Evolutionary conservation across 2,113 vertebrate species (phyloP).

Genomic region (Dromas ardeola): DNA sequence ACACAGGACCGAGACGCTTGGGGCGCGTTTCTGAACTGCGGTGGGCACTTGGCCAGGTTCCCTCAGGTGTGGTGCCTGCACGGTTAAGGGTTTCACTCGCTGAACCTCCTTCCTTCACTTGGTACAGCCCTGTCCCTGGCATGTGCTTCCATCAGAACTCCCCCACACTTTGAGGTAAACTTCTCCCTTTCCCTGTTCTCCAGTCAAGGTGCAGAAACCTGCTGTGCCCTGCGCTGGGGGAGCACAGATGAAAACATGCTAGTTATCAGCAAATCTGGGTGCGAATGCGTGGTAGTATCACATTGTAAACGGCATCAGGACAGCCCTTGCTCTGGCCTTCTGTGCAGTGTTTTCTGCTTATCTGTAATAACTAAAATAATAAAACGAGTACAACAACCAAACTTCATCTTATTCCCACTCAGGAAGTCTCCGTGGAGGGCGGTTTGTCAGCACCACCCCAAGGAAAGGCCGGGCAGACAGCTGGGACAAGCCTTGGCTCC

Average conservation of each 20-base stretch:
- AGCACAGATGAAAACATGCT: accelerated
- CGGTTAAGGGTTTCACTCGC: neutral
- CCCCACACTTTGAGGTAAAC: neutral
- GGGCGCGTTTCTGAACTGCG: neutral
- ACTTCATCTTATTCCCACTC: neutral
- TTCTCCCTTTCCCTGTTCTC: neutral
- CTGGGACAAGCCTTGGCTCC: neutral
- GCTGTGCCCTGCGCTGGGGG: neutral
- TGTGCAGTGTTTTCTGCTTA: neutral
- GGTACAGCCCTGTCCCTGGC: neutral
- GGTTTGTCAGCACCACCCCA: neutral
- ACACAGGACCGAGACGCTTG: accelerated
- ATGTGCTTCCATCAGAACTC: neutral
- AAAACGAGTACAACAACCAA: neutral
- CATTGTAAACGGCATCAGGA: neutral
- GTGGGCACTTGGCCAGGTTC: neutral
- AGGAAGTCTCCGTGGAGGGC: neutral
- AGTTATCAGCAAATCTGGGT: neutral
- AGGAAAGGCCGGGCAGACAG: neutral
- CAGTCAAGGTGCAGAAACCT: neutral
- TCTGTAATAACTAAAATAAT: conserved; percentile 6
- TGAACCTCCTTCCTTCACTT: neutral
- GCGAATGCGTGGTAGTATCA: neutral
- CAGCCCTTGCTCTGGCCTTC: neutral
- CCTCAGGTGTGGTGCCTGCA: neutral